These are phyloP conservation scores for Vanacampus margaritifer DNA, from an alignment of 2,113 vertebrate genomes.

Conservation along the genomic window DNA sequence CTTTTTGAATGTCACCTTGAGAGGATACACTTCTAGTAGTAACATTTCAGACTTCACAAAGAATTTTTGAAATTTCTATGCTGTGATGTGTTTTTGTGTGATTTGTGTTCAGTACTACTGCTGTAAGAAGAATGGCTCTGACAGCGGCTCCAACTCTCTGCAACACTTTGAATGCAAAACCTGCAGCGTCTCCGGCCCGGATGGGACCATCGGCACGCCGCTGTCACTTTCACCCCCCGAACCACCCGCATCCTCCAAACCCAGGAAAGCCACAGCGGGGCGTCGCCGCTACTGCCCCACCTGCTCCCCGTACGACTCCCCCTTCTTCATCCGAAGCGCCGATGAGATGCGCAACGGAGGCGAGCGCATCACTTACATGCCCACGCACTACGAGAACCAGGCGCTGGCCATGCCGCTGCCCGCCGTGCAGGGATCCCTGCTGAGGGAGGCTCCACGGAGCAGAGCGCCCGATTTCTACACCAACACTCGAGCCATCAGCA, in stretches of 20 bases:
- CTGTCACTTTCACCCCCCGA: conserved; percentile 60
- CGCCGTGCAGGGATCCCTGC: conserved; percentile 72
- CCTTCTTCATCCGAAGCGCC: conserved; percentile 86
- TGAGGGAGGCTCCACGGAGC: conserved; percentile 69
- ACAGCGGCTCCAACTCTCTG: conserved; percentile 74
- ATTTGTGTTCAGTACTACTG: conserved; percentile 86
- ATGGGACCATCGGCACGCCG: conserved; percentile 69
- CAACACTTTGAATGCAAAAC: conserved; percentile 83
- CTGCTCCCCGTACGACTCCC: conserved; percentile 85
- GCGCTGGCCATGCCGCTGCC: conserved; percentile 79
- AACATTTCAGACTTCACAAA: neutral
- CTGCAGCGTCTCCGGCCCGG: conserved; percentile 79
- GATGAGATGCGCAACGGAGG: conserved; percentile 89
- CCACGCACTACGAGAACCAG: conserved; percentile 82
- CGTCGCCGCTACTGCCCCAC: conserved; percentile 75
- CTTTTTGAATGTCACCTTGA: too few species aligned
- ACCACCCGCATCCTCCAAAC: conserved; percentile 43
- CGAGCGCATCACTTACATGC: conserved; percentile 80
- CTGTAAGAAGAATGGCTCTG: conserved; percentile 92
- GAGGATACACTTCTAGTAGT: too few species aligned
- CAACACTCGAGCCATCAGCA: conserved; percentile 88
- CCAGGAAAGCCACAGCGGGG: conserved; percentile 48
- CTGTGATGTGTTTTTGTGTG: neutral
- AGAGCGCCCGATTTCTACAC: conserved; percentile 76
- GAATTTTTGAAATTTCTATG: neutral